Base-by-base conservation (phyloP, 2,888 invertebrate species). In the Drosophila kambysellisi region DNA sequence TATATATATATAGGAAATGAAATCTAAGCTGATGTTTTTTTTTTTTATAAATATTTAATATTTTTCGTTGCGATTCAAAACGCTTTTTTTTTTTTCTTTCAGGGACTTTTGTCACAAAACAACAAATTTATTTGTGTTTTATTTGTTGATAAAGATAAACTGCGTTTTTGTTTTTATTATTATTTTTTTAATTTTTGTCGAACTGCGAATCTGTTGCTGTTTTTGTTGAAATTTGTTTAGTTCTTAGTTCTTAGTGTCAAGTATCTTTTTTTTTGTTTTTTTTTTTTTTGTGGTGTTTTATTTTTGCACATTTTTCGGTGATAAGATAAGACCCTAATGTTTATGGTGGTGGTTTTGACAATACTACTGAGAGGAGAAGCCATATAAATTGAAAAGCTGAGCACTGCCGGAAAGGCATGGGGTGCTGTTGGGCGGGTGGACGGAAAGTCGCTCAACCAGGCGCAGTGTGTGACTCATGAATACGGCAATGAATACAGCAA, bases 131-230 rank as follows among this genome's bases (percentile, higher is more conserved):
- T 59, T 62, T 65, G 46, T 53, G 48, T 69, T 50, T 20, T 29
- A 57, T 64, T 57, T 62, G 51, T 70, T 79, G 67, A 80, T 80
- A 77, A 70, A 69, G 74, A 79, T 76, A 81, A 79, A 81, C 66
- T 76, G 65, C 63, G 73, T 9, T 41, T n/a, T 41, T 9, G n/a
- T 8, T 25, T 25, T 7, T 20, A 6, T n/a, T 70, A 71, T 76
- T 70, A 25, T 25, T 25, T 25, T 25, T 7, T 20, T 20, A 15
- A 69, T 73, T 76, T 70, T 66, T 60, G 39, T 50, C 51, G 56
- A 61, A 65, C 50, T 56, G 46, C 29, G 30, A 81, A 79, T 76
- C 71, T 64, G 68, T 59, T 68, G 61, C 54, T 66, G 51, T 35
- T 48, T 65, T 52, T 25, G 58, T 62, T 50, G 3, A 74, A 62